phyloP scores from a whole-genome alignment of 2,113 vertebrate genomes.

The Cairina moschata region DNA sequence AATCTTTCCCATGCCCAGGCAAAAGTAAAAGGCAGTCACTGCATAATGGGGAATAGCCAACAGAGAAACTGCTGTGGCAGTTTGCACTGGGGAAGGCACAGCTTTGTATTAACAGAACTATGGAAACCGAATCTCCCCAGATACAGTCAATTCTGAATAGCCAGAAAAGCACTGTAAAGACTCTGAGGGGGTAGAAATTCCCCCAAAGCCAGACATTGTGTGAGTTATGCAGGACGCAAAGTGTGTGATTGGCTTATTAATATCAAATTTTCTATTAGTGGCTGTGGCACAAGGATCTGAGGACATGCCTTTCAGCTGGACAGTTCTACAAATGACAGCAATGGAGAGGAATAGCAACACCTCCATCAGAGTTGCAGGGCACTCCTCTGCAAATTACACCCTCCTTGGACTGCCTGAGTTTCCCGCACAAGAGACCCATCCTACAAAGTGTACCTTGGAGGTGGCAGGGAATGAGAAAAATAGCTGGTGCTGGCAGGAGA shows the following conservation, averaged over 20 bases:
- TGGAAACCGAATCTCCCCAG: too few relatives aligned
- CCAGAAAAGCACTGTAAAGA: neutral
- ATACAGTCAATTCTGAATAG: too few relatives aligned
- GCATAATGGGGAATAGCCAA: neutral
- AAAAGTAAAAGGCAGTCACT: neutral
- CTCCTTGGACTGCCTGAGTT: fast-evolving
- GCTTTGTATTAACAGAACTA: neutral
- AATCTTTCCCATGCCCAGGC: neutral
- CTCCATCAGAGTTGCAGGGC: neutral
- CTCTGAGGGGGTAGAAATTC: neutral
- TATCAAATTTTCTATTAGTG: neutral
- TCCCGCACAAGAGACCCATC: neutral
- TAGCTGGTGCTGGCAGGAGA: neutral
- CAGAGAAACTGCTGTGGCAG: neutral
- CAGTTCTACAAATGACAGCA: neutral
- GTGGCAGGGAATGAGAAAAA: neutral
- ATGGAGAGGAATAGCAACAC: neutral
- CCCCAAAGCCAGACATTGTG: neutral
- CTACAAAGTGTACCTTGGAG: neutral
- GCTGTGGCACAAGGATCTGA: neutral
- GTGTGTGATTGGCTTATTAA: neutral
- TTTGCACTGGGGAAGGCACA: neutral
- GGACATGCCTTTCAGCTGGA: neutral
- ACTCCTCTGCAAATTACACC: neutral
- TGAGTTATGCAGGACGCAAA: neutral